Percentiles rank a stretch among this genome's conserved stretches.
Conservation (phyloP, 1,140 invertebrate genomes). For the Saccostrea cuccullata region DNA sequence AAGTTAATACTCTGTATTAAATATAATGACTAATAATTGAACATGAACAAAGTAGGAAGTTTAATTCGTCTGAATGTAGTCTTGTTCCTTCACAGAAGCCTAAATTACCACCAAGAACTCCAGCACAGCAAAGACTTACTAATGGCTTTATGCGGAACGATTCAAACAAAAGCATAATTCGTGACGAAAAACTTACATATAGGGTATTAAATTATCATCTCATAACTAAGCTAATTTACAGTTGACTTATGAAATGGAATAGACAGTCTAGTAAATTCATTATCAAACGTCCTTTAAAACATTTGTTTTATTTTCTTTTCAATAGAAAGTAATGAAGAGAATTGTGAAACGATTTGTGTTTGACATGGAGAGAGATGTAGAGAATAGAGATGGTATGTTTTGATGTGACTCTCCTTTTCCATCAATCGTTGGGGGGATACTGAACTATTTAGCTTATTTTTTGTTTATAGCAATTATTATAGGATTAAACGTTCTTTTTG, state of each 20-base stretch:
- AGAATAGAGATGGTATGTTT: constrained; percentile 66
- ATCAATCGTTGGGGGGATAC: background rate
- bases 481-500: too few species aligned
- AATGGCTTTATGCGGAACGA: constrained; percentile 69
- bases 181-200: background rate
- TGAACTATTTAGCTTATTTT: too few species aligned
- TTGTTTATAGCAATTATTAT: too few species aligned
- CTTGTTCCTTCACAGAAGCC: background rate
- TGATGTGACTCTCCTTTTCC: background rate
- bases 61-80: background rate
- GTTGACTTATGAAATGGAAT: too few species aligned
- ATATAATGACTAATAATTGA: too few species aligned
- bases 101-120: background rate
- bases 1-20: too few species aligned
- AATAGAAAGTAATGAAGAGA: constrained; percentile 73
- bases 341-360: constrained; percentile 74
- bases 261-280: too few species aligned
- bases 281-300: too few species aligned
- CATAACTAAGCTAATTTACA: too few species aligned
- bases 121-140: constrained; percentile 39
- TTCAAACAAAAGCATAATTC: constrained; percentile 63
- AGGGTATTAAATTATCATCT: background rate
- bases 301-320: background rate
- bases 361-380: constrained; percentile 71
- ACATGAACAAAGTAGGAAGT: too few species aligned